Percentiles rank a stretch among this genome's conserved stretches.
phyloP scores from a whole-genome alignment of 2,888 invertebrate species.

The Leucozona laternaria region DNA sequence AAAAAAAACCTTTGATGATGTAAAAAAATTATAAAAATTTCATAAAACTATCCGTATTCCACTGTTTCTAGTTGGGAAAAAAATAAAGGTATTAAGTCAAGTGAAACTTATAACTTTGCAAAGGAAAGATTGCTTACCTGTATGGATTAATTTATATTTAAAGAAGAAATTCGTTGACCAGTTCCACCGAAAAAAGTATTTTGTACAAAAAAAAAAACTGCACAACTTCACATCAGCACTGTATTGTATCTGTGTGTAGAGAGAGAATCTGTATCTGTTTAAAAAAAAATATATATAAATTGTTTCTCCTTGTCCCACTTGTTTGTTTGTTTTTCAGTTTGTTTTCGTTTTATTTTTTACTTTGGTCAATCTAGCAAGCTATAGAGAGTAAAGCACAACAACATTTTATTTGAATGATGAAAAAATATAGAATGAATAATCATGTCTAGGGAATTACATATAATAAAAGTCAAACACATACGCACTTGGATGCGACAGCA shows the following conservation, averaged over 20 bases:
- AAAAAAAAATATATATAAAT: not conserved
- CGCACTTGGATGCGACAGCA: slow-evolving; percentile 27
- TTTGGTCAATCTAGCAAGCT: slow-evolving; percentile 35
- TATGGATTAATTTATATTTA: too few relatives aligned
- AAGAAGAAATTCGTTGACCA: too few relatives aligned
- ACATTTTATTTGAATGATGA: slow-evolving; percentile 66
- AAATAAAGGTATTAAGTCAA: too few relatives aligned
- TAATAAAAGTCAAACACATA: slow-evolving; percentile 30
- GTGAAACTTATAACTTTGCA: too few relatives aligned
- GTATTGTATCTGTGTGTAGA: not conserved
- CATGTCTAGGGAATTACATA: slow-evolving; percentile 46
- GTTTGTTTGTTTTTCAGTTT: slow-evolving; percentile 68
- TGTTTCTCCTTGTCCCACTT: slow-evolving; percentile 73
- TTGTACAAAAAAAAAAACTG: not conserved
- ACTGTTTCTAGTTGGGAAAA: too few relatives aligned
- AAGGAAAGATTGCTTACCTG: too few relatives aligned
- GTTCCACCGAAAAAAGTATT: too few relatives aligned
- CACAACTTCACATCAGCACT: not conserved
- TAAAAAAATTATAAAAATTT: too few relatives aligned
- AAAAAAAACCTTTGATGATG: not conserved
- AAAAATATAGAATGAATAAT: slow-evolving; percentile 67
- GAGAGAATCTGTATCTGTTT: slow-evolving; percentile 17
- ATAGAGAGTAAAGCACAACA: slow-evolving; percentile 54
- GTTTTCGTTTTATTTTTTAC: slow-evolving; percentile 27
- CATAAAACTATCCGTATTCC: too few relatives aligned